phyloP scores from a whole-genome alignment of 2,113 vertebrate species.

The Perccottus glenii region DNA sequence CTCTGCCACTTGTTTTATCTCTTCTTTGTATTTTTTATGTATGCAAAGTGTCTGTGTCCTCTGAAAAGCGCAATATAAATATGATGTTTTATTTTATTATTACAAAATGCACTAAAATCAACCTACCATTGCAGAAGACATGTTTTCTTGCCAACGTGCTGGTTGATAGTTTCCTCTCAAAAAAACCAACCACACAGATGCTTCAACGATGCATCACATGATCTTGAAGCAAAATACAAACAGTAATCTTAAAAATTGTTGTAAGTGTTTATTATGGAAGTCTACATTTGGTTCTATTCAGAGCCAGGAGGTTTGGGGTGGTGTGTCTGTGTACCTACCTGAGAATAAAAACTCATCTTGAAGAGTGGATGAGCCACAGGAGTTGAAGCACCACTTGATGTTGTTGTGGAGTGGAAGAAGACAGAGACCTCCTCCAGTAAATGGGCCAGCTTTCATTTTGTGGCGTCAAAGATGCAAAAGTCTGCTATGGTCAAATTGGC shows the following conservation, averaged over 20 bases:
- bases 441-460: constrained; percentile 12
- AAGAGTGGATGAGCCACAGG: constrained; percentile 3
- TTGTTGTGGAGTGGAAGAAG: constrained; percentile 5
- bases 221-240: background rate
- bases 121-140: too few relatives aligned
- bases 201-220: too few relatives aligned
- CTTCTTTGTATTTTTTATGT: too few relatives aligned
- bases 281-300: background rate
- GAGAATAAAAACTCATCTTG: constrained; percentile 6
- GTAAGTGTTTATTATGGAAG: background rate
- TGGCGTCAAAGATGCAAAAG: background rate
- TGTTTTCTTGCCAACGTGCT: too few relatives aligned
- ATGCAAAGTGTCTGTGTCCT: too few relatives aligned
- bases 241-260: too few relatives aligned
- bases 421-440: constrained; percentile 2
- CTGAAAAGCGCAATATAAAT: too few relatives aligned
- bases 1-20: too few relatives aligned
- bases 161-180: too few relatives aligned
- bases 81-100: too few relatives aligned
- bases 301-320: background rate
- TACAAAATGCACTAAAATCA: too few relatives aligned
- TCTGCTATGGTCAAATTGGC: background rate
- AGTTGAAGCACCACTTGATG: constrained; percentile 3
- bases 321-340: background rate
- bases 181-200: too few relatives aligned